Conservation (phyloP, 2,113 vertebrate species). For the Naja naja region DNA sequence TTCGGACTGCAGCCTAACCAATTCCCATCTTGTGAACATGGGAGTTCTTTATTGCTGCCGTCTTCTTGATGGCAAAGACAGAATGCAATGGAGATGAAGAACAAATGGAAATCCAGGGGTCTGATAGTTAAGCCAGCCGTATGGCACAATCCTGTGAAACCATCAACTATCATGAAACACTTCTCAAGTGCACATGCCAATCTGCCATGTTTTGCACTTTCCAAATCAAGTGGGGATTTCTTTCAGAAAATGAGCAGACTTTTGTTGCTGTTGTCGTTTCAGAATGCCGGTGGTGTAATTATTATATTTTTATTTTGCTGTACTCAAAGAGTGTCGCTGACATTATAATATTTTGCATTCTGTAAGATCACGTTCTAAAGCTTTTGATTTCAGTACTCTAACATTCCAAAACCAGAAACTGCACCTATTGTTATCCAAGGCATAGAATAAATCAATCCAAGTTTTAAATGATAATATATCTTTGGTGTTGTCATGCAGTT, state of each 20-base stretch:
- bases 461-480: neutral
- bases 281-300: neutral
- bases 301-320: too few species aligned
- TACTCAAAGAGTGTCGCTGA: neutral
- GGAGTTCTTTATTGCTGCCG: neutral
- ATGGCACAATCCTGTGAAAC: too few species aligned
- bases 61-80: neutral
- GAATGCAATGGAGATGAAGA: neutral
- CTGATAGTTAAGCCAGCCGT: neutral
- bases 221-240: neutral
- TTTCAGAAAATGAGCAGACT: neutral
- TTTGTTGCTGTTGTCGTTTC: neutral
- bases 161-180: neutral
- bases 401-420: neutral
- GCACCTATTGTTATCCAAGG: neutral
- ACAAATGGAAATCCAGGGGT: neutral
- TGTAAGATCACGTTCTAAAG: neutral
- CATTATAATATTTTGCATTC: neutral
- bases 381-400: neutral
- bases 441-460: neutral
- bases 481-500: neutral
- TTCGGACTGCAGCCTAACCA: neutral
- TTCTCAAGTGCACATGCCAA: neutral
- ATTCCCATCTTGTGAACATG: neutral
- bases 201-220: neutral